Conservation (phyloP, 2,797 vertebrate genomes). For the Chrysolophus pictus region DNA sequence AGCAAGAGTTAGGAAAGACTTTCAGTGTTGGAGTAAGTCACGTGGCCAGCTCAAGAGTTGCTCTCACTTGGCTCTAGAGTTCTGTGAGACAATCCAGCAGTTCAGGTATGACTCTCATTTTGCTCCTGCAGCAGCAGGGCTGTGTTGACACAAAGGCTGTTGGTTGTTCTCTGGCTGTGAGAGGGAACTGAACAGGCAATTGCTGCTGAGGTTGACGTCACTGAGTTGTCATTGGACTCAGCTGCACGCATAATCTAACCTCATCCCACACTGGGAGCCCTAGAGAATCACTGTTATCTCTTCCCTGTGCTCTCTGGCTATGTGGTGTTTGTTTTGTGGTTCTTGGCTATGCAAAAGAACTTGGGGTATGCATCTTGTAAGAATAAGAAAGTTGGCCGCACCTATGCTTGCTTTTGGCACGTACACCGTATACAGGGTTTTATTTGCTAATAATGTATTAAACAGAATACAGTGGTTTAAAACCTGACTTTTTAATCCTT, state of each 20-base stretch:
- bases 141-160: constrained; percentile 24
- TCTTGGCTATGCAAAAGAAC: constrained; percentile 58
- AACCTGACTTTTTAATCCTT: constrained; percentile 35
- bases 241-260: neutral
- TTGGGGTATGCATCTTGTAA: constrained; percentile 48
- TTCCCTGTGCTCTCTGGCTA: constrained; percentile 18
- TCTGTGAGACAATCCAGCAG: neutral
- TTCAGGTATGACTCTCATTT: neutral
- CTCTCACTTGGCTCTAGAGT: neutral
- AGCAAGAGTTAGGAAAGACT: neutral
- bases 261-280: constrained; percentile 36
- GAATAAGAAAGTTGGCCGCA: constrained; percentile 53
- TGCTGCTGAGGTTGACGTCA: constrained; percentile 43
- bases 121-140: neutral
- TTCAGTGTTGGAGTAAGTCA: neutral
- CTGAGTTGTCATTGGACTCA: constrained; percentile 42
- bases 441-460: constrained; percentile 61
- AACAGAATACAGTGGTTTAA: constrained; percentile 59
- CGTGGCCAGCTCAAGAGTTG: neutral
- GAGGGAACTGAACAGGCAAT: constrained; percentile 16
- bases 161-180: constrained; percentile 26
- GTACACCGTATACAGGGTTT: constrained; percentile 35
- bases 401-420: constrained; percentile 61
- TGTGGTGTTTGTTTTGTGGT: constrained; percentile 52
- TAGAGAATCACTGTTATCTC: constrained; percentile 61